Evolutionary conservation across 2,888 invertebrate genomes (phyloP).

Genomic region (Diogma glabrata): DNA sequence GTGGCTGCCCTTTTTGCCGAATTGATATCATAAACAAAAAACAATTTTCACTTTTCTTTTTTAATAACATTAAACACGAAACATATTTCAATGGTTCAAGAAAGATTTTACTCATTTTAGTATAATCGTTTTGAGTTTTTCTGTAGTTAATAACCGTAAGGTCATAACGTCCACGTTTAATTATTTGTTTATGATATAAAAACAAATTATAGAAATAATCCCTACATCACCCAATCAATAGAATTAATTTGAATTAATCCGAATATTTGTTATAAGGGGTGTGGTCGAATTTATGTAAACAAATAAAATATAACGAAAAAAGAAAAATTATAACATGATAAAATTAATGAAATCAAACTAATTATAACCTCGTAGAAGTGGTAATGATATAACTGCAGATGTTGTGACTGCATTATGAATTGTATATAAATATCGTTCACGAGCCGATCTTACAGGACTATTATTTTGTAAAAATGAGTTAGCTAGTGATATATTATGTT

Average conservation of each 20-base stretch:
- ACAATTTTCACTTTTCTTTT: too few relatives aligned
- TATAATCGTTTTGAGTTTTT: too few relatives aligned
- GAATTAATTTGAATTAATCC: neutral
- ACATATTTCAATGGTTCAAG: too few relatives aligned
- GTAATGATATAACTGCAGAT: slow-evolving; percentile 31
- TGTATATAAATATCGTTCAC: slow-evolving; percentile 36
- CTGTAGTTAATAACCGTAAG: too few relatives aligned
- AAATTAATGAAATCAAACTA: too few relatives aligned
- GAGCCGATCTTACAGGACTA: slow-evolving; percentile 34
- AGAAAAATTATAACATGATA: neutral
- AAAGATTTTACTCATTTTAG: too few relatives aligned
- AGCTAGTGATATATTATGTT: slow-evolving; percentile 21
- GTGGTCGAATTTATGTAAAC: slow-evolving; percentile 1
- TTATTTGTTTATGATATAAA: neutral
- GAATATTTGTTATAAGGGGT: slow-evolving; percentile 1
- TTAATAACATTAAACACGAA: too few relatives aligned
- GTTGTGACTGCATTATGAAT: slow-evolving; percentile 25
- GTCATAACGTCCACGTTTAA: too few relatives aligned
- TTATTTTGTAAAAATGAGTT: slow-evolving; percentile 31
- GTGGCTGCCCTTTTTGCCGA: too few relatives aligned
- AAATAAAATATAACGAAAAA: neutral
- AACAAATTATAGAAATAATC: neutral
- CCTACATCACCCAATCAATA: neutral
- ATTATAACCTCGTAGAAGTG: slow-evolving; percentile 37
- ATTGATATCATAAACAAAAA: too few relatives aligned